phyloP scores from a whole-genome alignment of 2,888 invertebrate species.

The Amorpha juglandis region DNA sequence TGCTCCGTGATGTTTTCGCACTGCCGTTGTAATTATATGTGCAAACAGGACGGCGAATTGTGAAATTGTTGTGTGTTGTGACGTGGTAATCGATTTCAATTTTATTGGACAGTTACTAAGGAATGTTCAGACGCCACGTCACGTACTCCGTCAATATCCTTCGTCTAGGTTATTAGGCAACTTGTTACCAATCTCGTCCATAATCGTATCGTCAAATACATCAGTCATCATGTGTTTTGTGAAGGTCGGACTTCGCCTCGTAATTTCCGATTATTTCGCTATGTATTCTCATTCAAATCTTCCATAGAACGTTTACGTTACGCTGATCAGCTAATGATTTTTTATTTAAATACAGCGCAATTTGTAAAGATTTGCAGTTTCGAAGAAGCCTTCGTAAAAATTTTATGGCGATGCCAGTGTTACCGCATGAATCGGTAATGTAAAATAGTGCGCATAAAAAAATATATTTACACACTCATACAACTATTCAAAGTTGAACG shows the following conservation, averaged over 20 bases:
- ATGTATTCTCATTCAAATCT: conserved; percentile 18
- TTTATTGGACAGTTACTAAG: conserved; percentile 42
- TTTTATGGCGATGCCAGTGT: background rate
- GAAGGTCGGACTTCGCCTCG: conserved; percentile 9
- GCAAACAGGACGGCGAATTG: conserved; percentile 44
- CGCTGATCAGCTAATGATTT: background rate
- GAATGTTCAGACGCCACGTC: conserved; percentile 37
- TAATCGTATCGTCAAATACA: background rate
- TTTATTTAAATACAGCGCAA: background rate
- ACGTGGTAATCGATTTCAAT: conserved; percentile 32
- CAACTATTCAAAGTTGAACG: background rate
- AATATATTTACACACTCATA: background rate
- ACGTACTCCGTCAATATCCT: conserved; percentile 41
- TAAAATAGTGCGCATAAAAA: background rate
- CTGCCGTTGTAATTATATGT: conserved; percentile 45
- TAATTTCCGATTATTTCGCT: conserved; percentile 1
- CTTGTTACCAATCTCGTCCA: background rate
- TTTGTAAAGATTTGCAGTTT: too few relatives aligned
- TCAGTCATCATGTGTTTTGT: conserved; percentile 13
- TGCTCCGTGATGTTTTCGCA: conserved; percentile 46
- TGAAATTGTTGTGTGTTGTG: conserved; percentile 42
- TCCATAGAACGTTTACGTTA: background rate
- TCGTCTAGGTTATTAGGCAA: conserved; percentile 37
- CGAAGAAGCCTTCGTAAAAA: background rate
- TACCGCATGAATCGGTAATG: conserved; percentile 5